These are phyloP conservation scores for Astreopora myriophthalma DNA, from an alignment of 64 coral and sea anemone species.

Conservation along the genomic window DNA sequence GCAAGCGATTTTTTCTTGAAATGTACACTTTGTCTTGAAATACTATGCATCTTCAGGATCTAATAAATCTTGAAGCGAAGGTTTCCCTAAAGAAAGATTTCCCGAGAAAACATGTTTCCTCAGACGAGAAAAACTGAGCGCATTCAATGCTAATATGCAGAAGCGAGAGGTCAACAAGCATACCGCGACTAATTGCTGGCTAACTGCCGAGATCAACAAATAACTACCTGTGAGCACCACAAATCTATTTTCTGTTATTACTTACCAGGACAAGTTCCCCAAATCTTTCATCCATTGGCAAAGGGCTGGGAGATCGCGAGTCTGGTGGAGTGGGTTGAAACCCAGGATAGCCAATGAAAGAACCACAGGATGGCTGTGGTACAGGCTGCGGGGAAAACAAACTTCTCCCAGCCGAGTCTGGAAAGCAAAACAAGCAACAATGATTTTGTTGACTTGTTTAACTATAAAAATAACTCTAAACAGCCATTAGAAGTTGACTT, in stretches of 20 bases:
- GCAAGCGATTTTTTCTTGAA: too few relatives aligned
- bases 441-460: background rate
- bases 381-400: constrained; percentile 20
- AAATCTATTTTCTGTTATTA: background rate
- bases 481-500: background rate
- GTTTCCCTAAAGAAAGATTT: too few relatives aligned
- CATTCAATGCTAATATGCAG: too few relatives aligned
- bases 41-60: too few relatives aligned
- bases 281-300: constrained; percentile 53
- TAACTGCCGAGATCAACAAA: background rate
- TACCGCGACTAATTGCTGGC: background rate
- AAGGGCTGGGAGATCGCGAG: constrained; percentile 59
- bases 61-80: too few relatives aligned
- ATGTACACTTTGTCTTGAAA: too few relatives aligned
- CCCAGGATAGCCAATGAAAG: constrained; percentile 7
- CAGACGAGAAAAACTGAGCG: too few relatives aligned
- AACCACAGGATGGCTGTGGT: background rate
- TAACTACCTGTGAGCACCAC: background rate
- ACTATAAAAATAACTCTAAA: background rate
- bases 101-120: background rate
- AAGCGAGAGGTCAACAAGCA: background rate
- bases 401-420: constrained; percentile 33
- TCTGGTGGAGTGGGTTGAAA: constrained; percentile 63
- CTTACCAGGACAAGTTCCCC: constrained; percentile 53
- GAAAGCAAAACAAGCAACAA: background rate